Conservation (phyloP, 2,888 invertebrate genomes). For the Chironomus riparius region DNA sequence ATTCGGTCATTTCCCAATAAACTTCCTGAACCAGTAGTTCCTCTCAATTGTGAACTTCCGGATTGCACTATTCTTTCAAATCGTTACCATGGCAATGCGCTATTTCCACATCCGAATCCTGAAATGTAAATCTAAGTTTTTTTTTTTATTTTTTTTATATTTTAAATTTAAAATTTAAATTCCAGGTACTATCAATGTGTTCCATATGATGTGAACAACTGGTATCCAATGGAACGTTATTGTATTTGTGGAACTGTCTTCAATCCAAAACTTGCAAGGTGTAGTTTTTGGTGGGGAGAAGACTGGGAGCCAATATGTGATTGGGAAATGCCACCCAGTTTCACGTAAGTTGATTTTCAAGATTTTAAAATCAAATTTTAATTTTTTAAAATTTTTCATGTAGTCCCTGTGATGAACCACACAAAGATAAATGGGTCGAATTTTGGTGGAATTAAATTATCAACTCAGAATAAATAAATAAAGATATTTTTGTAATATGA, state of each 20-base stretch:
- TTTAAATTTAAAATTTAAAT: neutral
- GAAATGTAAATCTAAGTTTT: neutral
- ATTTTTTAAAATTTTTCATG: neutral
- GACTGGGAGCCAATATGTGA: neutral
- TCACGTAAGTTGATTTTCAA: neutral
- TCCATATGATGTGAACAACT: neutral
- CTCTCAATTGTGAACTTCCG: neutral
- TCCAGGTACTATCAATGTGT: neutral
- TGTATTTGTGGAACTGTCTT: constrained; percentile 12
- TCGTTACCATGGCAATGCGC: neutral
- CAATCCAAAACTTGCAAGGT: neutral
- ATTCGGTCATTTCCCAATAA: neutral
- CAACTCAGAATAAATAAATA: too few relatives aligned
- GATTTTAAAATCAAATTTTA: too few relatives aligned
- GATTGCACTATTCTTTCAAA: neutral
- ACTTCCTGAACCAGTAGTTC: neutral
- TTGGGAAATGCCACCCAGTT: neutral
- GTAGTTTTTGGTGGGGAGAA: neutral
- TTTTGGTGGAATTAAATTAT: too few relatives aligned
- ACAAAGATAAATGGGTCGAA: neutral
- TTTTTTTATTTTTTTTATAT: neutral
- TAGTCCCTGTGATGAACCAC: neutral
- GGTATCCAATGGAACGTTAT: neutral
- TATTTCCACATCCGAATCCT: neutral
- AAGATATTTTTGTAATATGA: too few relatives aligned